Evolutionary conservation across 2,113 vertebrate species (phyloP).

Genomic region (Cavia aperea): DNA sequence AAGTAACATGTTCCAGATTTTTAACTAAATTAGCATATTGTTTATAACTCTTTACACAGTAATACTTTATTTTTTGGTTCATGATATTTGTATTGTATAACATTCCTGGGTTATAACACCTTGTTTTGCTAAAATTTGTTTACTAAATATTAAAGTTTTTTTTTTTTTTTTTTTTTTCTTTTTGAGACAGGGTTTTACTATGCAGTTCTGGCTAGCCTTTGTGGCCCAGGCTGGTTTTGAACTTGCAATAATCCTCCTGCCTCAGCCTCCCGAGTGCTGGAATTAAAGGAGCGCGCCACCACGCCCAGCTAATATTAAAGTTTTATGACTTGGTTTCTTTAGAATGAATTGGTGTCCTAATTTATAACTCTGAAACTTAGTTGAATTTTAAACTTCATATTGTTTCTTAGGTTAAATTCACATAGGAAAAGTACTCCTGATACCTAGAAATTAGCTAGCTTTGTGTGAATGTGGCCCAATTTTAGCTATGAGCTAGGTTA

Average conservation of each 20-base stretch:
- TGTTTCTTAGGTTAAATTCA: slow-evolving; percentile 37
- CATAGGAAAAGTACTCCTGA: not conserved
- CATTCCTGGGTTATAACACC: slow-evolving; percentile 29
- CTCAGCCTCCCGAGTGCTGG: too few relatives aligned
- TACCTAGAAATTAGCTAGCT: slow-evolving; percentile 8
- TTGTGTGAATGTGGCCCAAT: slow-evolving; percentile 32
- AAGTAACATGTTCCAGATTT: slow-evolving; percentile 18
- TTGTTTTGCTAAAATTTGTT: slow-evolving; percentile 38
- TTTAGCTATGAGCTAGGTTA: slow-evolving; percentile 43
- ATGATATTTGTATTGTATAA: slow-evolving; percentile 35
- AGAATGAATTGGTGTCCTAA: slow-evolving; percentile 9
- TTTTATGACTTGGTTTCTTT: slow-evolving; percentile 33
- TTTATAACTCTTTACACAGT: slow-evolving; percentile 21
- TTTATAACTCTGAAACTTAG: slow-evolving; percentile 51
- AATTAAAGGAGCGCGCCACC: too few relatives aligned
- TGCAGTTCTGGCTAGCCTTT: too few relatives aligned
- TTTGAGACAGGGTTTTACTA: too few relatives aligned
- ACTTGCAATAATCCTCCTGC: too few relatives aligned
- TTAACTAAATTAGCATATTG: not conserved
- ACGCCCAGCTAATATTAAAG: not conserved
- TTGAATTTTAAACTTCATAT: slow-evolving; percentile 33
- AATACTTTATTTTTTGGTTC: not conserved
- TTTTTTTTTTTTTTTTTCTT: too few relatives aligned
- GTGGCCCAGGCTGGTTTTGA: too few relatives aligned
- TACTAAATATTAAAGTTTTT: slow-evolving; percentile 28